Evolutionary conservation across 2,888 invertebrate species (phyloP).

Genomic region (Eudasyphora cyanicolor): DNA sequence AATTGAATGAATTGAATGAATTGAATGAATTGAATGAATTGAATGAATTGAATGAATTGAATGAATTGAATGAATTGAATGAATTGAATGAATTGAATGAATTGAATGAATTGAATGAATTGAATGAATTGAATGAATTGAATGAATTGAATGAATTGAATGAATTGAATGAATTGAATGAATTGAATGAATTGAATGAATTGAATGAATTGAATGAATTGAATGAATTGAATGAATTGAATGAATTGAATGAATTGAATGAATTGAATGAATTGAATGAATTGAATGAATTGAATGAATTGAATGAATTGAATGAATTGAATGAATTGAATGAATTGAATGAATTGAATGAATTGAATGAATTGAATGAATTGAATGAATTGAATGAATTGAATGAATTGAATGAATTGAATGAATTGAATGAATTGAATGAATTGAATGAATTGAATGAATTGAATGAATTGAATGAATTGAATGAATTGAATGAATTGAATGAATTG

Average conservation of each 20-base stretch:
- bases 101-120: not conserved
- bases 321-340: not conserved
- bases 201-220: no score
- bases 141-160: no score
- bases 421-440: not conserved
- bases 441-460: not conserved
- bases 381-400: not conserved
- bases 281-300: not conserved
- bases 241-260: not conserved
- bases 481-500: not conserved
- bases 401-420: no score
- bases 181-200: no score
- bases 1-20: no score
- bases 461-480: not conserved
- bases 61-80: no score
- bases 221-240: not conserved
- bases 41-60: no score
- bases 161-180: not conserved
- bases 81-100: not conserved
- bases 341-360: no score
- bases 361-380: not conserved
- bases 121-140: no score
- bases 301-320: not conserved
- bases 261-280: not conserved
- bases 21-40: not conserved